Evolutionary conservation across 2,113 vertebrate genomes (phyloP), one percentile per base, ranked within the genome.

Genomic region (Aramus guarauna): DNA sequence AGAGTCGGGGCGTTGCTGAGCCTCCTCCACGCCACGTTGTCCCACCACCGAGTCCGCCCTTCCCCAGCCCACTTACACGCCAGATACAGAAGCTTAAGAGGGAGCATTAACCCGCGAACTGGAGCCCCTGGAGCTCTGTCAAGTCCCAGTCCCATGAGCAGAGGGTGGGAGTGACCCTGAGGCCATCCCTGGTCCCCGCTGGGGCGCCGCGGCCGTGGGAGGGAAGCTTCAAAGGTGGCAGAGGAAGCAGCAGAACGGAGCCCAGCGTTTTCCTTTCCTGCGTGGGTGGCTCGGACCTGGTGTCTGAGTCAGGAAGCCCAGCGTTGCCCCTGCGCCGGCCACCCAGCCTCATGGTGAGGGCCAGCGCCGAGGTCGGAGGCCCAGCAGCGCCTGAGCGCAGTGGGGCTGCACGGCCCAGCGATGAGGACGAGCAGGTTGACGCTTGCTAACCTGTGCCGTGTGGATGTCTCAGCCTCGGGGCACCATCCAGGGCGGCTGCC

Each of bases 361-460:
- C 80, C 86, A 59, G 9, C 30, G 0, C 5, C 12, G 1, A 32
- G 43, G 2, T 9, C 1, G 0, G 67, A 43, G 71, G 71, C 64
- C 16, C 0, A 2, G 62, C 50, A 20, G 53, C 15, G 2, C 24
- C 20, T 16, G 3, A 26, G 43, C 9, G 3, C 4, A 1, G 29
- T 19, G 50, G 43, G 47, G 30, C 64, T 26, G 56, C 63, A 5
- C 2, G 2, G 32, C 69, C 3, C 75, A 37, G 89, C 9, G 3
- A 1, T 0, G 0, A 17, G 30, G 71, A 14, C 1, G 2, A 20
- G 16, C 32, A 2, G 32, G 27, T 5, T 6, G 13, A 58, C 24
- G 53, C 71, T 52, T 8, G 2, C 7, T 11, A 2, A 37, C 21
- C 48, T 6, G 62, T 20, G 59, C 59, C 8, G 1, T 21, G 10